phyloP scores from a whole-genome alignment of 2,888 invertebrate species.

The Agonum fuliginosum region DNA sequence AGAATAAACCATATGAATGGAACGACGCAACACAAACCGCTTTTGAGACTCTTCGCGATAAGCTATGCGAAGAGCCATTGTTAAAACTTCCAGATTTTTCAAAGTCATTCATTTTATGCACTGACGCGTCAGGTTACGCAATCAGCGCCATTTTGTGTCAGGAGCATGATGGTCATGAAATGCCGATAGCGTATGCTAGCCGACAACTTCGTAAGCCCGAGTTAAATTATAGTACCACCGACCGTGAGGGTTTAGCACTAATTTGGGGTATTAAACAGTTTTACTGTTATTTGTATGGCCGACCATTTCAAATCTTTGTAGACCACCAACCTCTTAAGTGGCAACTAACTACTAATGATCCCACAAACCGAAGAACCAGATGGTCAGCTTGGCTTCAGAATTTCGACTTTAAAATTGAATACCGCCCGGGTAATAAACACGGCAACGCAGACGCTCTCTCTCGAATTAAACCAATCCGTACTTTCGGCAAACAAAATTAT shows the following conservation, averaged over 20 bases:
- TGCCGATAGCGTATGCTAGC: conserved; percentile 61
- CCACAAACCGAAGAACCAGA: conserved; percentile 57
- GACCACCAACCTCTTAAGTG: conserved; percentile 62
- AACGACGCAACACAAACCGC: too few relatives aligned
- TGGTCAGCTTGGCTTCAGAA: conserved; percentile 60
- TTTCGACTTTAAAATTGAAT: conserved; percentile 60
- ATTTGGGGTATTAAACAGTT: conserved; percentile 61
- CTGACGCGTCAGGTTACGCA: conserved; percentile 61
- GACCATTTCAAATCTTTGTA: conserved; percentile 53
- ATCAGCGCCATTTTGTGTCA: conserved; percentile 65
- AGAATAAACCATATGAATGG: neutral
- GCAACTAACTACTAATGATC: conserved; percentile 57
- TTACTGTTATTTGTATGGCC: conserved; percentile 60
- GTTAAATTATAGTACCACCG: conserved; percentile 60
- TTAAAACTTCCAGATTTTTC: conserved; percentile 64
- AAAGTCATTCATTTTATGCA: conserved; percentile 54
- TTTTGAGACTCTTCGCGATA: neutral
- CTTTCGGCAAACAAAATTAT: conserved; percentile 33
- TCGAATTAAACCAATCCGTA: conserved; percentile 38
- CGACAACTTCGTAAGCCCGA: conserved; percentile 59
- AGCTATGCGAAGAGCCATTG: conserved; percentile 21
- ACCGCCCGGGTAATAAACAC: conserved; percentile 60
- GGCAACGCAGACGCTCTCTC: conserved; percentile 60
- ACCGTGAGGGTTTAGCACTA: conserved; percentile 61
- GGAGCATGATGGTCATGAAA: conserved; percentile 58